Evolutionary conservation across 2,797 vertebrate genomes (phyloP), one percentile per base, ranked within the genome.

Genomic region (Podarcis siculus): DNA sequence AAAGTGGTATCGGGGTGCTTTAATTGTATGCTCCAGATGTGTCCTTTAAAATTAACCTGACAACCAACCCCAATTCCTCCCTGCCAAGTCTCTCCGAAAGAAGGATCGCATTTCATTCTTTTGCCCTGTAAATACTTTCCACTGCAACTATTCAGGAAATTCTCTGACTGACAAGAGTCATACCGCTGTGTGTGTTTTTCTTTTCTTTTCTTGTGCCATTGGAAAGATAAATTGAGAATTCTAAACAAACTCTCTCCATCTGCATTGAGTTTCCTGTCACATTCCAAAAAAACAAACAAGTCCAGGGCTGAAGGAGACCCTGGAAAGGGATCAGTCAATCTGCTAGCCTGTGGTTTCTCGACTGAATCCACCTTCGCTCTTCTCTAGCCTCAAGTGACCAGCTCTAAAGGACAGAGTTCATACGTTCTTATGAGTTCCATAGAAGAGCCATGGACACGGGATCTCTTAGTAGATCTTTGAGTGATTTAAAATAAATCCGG

Each of bases 261-360:
- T 90, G 83, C 79, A 32, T 35, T 61, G 76, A 76, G 69, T 73
- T 90, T 91, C 76, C 45, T 75, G 64, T 85, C 73, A 78, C 76
- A 91, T 90, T 85, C 76, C 66, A 88, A 83, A 92, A 8, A 35
- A 80, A 19, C 13, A 55, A n/a, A 32, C 4, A 42, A 81, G 12
- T 92, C 82, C 64, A 21, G 1, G 4, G 66, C 67, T 87, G 88
- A 78, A 73, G 61, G 83, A 82, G 90, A 89, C 17, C 85, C 69
- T 2, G 83, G 76, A 88, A 87, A 5, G 87, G 79, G 85, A 82
- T 37, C 35, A 83, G 81, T 2, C 83, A 78, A 25, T 61, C 15
- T 69, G 4, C 23, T 79, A 12, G 32, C 72, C 79, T 77, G 35
- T 21, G 49, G 23, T 42, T 89, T 89, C 27, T 78, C 21, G 30